Evolutionary conservation across 2,113 vertebrate species (phyloP).

Genomic region (Ibidorhyncha struthersii): DNA sequence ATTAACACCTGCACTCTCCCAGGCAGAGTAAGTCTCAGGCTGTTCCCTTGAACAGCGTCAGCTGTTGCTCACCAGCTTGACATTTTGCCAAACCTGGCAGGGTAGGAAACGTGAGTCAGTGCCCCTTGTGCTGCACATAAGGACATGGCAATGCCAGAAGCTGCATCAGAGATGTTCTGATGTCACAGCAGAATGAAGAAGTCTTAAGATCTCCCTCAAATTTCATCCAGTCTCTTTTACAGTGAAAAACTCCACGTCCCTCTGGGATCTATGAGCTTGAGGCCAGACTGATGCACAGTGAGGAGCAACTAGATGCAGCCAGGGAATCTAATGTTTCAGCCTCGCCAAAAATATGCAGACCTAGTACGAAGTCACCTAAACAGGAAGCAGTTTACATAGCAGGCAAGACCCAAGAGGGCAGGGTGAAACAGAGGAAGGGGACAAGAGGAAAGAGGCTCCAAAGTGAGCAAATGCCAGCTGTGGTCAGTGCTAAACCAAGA

Average conservation of each 20-base stretch:
- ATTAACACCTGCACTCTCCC: slow-evolving; percentile 1
- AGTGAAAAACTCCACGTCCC: neutral
- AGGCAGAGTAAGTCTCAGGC: neutral
- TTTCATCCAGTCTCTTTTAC: neutral
- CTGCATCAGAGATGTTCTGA: neutral
- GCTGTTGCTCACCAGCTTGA: neutral
- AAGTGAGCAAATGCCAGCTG: neutral
- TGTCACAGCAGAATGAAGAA: neutral
- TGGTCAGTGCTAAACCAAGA: neutral
- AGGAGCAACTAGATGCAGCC: neutral
- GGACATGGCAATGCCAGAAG: neutral
- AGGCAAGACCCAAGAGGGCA: neutral
- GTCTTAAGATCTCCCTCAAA: neutral
- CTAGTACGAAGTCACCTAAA: neutral
- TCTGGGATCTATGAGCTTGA: neutral
- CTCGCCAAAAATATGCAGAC: neutral
- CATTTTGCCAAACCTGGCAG: neutral
- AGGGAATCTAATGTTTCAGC: neutral
- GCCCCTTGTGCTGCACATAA: neutral
- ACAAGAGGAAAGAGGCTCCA: neutral
- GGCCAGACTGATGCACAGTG: neutral
- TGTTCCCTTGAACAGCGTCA: neutral
- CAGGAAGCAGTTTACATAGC: neutral
- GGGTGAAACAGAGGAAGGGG: neutral
- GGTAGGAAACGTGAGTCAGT: neutral